Evolutionary conservation across 37 sponge, comb jelly and placozoan genomes (phyloP).

Genomic region (Theonella swinhoei): DNA sequence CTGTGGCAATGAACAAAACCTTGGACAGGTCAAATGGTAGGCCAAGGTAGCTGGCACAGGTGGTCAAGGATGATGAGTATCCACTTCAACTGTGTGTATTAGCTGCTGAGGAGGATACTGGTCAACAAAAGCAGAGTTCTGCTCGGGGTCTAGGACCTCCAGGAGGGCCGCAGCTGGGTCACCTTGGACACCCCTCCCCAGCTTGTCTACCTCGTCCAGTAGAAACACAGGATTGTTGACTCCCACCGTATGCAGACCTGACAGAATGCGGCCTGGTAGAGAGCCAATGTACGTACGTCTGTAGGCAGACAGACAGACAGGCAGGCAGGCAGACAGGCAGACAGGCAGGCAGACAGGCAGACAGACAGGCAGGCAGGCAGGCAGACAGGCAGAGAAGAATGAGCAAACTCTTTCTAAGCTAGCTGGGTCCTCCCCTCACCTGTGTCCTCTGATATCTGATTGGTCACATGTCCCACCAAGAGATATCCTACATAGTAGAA

Average conservation of each 20-base stretch:
- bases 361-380: too few relatives aligned
- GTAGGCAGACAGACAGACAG: neutral
- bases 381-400: too few relatives aligned
- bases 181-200: slow-evolving; percentile 80
- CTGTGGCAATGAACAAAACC: slow-evolving; percentile 91
- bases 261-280: slow-evolving; percentile 83
- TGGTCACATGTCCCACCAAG: slow-evolving; percentile 91
- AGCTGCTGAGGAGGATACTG: slow-evolving; percentile 63
- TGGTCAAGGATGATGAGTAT: neutral
- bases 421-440: slow-evolving; percentile 35
- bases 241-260: slow-evolving; percentile 72
- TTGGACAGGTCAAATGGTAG: slow-evolving; percentile 88
- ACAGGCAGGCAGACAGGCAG: too few relatives aligned
- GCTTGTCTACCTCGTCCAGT: slow-evolving; percentile 88
- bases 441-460: slow-evolving; percentile 89
- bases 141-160: slow-evolving; percentile 94
- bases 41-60: slow-evolving; percentile 59
- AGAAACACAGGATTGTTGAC: slow-evolving; percentile 92
- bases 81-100: neutral
- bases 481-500: slow-evolving; percentile 60
- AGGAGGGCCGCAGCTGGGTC: slow-evolving; percentile 94
- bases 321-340: too few relatives aligned
- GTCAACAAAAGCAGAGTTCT: slow-evolving; percentile 85
- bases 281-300: slow-evolving; percentile 92
- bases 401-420: too few relatives aligned